Conservation (phyloP, 2,113 vertebrate genomes). For the Semicossyphus pulcher region DNA sequence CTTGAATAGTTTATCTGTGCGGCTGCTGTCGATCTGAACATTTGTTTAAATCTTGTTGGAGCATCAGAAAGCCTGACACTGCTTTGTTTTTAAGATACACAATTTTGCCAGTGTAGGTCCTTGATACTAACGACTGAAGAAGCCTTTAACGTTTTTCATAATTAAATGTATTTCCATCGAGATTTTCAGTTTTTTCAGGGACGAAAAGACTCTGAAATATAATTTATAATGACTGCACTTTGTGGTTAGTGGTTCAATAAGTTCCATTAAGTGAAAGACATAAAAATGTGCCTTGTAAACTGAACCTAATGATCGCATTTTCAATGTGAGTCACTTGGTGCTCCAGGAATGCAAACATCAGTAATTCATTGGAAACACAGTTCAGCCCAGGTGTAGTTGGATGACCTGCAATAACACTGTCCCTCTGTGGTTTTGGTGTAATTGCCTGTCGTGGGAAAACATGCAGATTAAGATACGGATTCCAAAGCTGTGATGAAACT, state of each 20-base stretch:
- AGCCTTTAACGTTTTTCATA: too few species aligned
- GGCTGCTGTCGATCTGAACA: neutral
- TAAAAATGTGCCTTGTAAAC: neutral
- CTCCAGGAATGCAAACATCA: slow-evolving; percentile 1
- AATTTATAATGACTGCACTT: too few species aligned
- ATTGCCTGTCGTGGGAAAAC: slow-evolving; percentile 25
- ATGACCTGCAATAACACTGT: neutral
- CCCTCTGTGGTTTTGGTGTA: neutral
- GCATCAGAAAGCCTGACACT: neutral
- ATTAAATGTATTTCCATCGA: neutral
- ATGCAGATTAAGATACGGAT: slow-evolving; percentile 11
- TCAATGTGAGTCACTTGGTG: neutral
- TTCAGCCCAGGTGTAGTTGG: neutral
- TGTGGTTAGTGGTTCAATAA: too few species aligned
- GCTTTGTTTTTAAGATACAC: neutral
- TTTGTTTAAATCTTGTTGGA: neutral
- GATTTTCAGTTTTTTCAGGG: too few species aligned
- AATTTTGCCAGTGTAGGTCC: neutral
- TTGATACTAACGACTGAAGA: neutral
- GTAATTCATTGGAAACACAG: neutral
- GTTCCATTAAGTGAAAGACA: too few species aligned
- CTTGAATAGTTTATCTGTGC: neutral
- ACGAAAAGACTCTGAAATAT: too few species aligned
- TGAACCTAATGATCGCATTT: neutral
- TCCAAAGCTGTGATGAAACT: slow-evolving; percentile 54